A percentile compares a stretch with the other conserved stretches of the same genome.
Evolutionary conservation across 1,140 invertebrate species (phyloP).

Genomic region (Drosophila tani): DNA sequence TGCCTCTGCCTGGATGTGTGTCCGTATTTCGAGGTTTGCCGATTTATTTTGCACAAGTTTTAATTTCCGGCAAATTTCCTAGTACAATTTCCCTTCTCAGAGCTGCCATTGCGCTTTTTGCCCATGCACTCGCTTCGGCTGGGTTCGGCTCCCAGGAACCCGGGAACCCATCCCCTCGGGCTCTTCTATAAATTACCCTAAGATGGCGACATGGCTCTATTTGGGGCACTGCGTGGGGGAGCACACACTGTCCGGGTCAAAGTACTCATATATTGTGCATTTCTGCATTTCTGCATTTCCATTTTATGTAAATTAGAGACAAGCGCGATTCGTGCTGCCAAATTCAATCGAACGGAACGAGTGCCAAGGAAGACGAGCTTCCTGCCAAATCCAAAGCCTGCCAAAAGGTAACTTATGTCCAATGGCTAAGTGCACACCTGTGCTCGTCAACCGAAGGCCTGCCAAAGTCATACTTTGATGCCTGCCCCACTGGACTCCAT

Average conservation of each 20-base stretch:
- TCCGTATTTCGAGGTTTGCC: slow-evolving; percentile 67
- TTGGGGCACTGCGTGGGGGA: slow-evolving; percentile 4
- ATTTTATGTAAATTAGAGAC: slow-evolving; percentile 54
- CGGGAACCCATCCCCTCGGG: neutral
- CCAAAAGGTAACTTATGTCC: slow-evolving; percentile 13
- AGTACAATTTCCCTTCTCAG: slow-evolving; percentile 81
- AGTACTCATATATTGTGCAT: slow-evolving; percentile 41
- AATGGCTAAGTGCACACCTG: neutral
- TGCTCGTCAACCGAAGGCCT: neutral
- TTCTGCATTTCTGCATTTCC: slow-evolving; percentile 20
- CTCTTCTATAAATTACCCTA: slow-evolving; percentile 33
- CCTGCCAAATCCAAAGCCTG: slow-evolving; percentile 8
- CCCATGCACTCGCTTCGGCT: slow-evolving; percentile 12
- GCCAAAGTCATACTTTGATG: slow-evolving; percentile 7
- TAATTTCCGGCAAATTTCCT: slow-evolving; percentile 85
- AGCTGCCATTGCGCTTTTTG: slow-evolving; percentile 59
- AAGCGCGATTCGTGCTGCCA: slow-evolving; percentile 7
- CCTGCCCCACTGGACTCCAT: neutral
- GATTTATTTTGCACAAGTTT: slow-evolving; percentile 85
- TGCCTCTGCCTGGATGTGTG: neutral
- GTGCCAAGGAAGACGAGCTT: slow-evolving; percentile 8
- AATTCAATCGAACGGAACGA: neutral
- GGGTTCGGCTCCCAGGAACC: neutral
- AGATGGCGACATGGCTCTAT: slow-evolving; percentile 27
- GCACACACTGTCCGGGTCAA: slow-evolving; percentile 12